Base-by-base conservation (phyloP, 1,140 invertebrate genomes). In the Bombus huntii region DNA sequence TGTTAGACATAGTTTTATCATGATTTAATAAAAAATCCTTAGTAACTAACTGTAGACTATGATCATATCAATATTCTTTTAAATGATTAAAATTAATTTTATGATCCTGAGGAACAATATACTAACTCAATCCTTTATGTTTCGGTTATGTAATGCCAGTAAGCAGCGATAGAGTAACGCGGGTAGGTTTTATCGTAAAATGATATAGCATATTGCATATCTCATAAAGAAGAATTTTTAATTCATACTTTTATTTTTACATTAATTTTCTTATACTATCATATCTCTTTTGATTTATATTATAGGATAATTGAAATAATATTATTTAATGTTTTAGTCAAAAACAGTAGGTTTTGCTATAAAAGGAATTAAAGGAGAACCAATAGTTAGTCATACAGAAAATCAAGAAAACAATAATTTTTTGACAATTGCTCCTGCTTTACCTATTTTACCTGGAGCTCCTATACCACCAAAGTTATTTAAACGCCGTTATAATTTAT, bases 381-480 rank as follows among this genome's bases (percentile, higher is more conserved):
- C 93, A 42, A 87, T 92, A 65, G 83, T 66, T 39, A 25, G 66
- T 86, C 72, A 82, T 12, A 86, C 84, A 76, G 76, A 82, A 37
- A 83, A 91, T 62, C 86, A 89, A 59, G 83, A 91, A 68, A 87
- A 93, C 86, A 95, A 94, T 91, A 94, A 96, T 92, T 96, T 96
- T 90, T 94, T 97, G 85, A 96, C 96, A 85, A 96, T 96, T 90
- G 96, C 95, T 91, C 95, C 96, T 87, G 96, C 96, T 77, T 94
- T 97, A 92, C 96, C 96, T 89, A 94, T 95, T 80, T 89, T 95
- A 82, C 92, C 94, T 57, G 90, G 90, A 80, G 89, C 91, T 53
- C 92, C 94, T 85, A 86, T 95, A 90, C 92, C 94, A 86, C 92
- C 94, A 81, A 95, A 96, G 91, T 91, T 95, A 91, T 93, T 95